Conservation (phyloP, 92 coral and sea anemone species). For the Epizoanthus scotinus region DNA sequence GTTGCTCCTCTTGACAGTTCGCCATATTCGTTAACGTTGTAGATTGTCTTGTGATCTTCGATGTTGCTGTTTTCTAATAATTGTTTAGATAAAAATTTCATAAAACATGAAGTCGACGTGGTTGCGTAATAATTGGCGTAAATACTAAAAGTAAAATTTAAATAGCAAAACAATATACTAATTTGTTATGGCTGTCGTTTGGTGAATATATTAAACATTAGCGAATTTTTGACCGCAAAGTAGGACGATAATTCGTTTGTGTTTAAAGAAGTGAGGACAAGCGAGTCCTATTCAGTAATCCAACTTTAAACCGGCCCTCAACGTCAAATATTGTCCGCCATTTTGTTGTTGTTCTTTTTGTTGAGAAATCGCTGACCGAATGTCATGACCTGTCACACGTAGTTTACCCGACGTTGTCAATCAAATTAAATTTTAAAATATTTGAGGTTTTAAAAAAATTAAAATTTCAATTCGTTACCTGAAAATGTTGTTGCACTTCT, state of each 20-base stretch:
- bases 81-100: not conserved
- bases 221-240: too few species aligned
- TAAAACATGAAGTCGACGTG: not conserved
- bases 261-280: not conserved
- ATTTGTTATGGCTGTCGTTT: too few species aligned
- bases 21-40: constrained; percentile 2
- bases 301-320: not conserved
- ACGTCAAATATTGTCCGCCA: constrained; percentile 9
- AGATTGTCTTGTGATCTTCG: not conserved
- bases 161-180: not conserved
- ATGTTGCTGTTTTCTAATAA: not conserved
- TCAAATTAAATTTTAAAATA: too few species aligned
- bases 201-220: too few species aligned
- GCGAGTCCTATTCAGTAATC: not conserved
- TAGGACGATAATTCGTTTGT: not conserved
- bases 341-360: constrained; percentile 29
- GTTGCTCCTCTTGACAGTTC: not conserved
- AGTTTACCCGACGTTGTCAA: not conserved
- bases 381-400: not conserved
- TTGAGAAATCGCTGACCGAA: constrained; percentile 35
- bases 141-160: too few species aligned
- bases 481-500: too few species aligned
- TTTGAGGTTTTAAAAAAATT: too few species aligned
- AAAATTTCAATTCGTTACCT: too few species aligned
- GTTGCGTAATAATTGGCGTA: too few species aligned